Conservation (phyloP, 2,797 vertebrate genomes). For the Gymnocypris eckloni region DNA sequence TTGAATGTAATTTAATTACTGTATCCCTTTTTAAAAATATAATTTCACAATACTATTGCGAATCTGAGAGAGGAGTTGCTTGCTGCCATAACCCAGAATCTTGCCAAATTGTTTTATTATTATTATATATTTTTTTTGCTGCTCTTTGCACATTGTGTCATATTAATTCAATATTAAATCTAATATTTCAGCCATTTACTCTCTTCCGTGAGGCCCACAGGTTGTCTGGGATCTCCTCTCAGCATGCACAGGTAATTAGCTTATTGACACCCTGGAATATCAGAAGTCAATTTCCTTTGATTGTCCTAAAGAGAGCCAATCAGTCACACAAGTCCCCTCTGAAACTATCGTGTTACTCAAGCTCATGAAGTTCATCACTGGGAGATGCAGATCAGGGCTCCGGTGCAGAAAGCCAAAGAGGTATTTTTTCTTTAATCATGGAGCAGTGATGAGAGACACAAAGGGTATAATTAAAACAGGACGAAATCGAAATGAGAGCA, state of each 20-base stretch:
- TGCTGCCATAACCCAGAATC: background rate
- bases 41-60: background rate
- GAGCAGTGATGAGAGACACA: slow-evolving; percentile 6
- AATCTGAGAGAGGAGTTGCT: background rate
- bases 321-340: slow-evolving; percentile 6
- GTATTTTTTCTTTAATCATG: slow-evolving; percentile 30
- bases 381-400: slow-evolving; percentile 17
- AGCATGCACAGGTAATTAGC: slow-evolving; percentile 17
- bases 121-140: background rate
- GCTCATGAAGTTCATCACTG: slow-evolving; percentile 7
- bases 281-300: slow-evolving; percentile 21
- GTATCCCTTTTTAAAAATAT: background rate
- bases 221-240: background rate
- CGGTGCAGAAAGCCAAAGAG: slow-evolving; percentile 35
- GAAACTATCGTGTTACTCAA: slow-evolving; percentile 25
- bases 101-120: background rate
- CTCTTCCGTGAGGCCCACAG: background rate
- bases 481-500: slow-evolving; percentile 46
- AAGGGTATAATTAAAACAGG: slow-evolving; percentile 45
- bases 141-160: background rate
- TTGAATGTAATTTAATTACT: background rate
- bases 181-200: background rate
- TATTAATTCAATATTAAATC: background rate
- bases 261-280: background rate
- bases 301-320: slow-evolving; percentile 28